Base-by-base conservation (phyloP, 2,888 invertebrate species). In the Plebejus anna region DNA sequence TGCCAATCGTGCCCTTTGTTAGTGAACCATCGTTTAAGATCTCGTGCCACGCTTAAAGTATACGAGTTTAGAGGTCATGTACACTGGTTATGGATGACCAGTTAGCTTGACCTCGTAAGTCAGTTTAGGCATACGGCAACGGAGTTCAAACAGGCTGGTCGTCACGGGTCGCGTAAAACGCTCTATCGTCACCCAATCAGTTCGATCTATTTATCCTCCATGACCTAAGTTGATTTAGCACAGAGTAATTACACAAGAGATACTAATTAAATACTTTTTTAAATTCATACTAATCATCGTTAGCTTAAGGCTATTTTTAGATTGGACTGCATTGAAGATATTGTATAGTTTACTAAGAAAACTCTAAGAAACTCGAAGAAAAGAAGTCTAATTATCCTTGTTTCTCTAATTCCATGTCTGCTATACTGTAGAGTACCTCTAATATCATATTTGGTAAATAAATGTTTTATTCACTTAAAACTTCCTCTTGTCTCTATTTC, bases 161-260 rank as follows among this genome's bases (percentile, higher is more conserved):
- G 28, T 72, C 47, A 42, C 72, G 72, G 42, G 47, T 72, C 72
- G 72, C 11, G 5, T 72, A 42, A 47, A 72, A 28, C n/a, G 47
- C 73, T 73, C 32, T 55, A 32, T 73, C 73, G 73, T 73, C 55
- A 73, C 73, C 73, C 73, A 73, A 73, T 55, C 73, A 73, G 32
- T 55, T 51, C 73, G 51, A 73, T 73, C 47, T 72, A 72, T 47
- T 73, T 73, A 73, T 73, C 73, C 55, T 55, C 47, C 13, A 16
- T 51, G 28, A 73, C 32, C 73, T 73, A 51, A 73, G 73, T 55
- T 32, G 55, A 73, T 73, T 73, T 51, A 51, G 28, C 11, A 73
- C 73, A 73, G 73, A 73, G 55, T 16, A 28, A 42, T 36, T 42
- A 16, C 5, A 11, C 4, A 42, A 71, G 42, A 38, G 16, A 22